phyloP scores from a whole-genome alignment of 2,888 invertebrate genomes.

The Heliconius hortense region DNA sequence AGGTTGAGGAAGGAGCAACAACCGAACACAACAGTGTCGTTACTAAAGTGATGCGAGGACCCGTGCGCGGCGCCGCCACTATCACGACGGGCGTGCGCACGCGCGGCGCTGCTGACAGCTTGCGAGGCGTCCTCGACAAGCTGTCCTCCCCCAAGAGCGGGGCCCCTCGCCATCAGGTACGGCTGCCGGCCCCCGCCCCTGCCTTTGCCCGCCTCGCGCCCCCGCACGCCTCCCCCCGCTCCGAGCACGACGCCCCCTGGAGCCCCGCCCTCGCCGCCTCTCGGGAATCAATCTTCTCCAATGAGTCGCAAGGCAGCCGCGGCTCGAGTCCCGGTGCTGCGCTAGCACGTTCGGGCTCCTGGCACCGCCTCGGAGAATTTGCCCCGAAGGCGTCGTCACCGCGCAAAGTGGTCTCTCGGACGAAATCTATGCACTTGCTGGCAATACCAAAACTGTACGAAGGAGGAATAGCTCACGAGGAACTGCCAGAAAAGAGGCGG shows the following conservation, averaged over 20 bases:
- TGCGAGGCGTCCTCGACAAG: constrained; percentile 83
- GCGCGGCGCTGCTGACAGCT: constrained; percentile 66
- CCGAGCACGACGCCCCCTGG: constrained; percentile 83
- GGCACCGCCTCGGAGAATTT: constrained; percentile 85
- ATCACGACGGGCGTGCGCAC: constrained; percentile 82
- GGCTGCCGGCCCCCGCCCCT: constrained; percentile 55
- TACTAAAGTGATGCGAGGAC: constrained; percentile 88
- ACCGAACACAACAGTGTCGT: constrained; percentile 85
- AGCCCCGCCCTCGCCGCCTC: constrained; percentile 80
- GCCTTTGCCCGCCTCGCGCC: constrained; percentile 55
- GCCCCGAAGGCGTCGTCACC: constrained; percentile 71
- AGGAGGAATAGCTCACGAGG: constrained; percentile 87
- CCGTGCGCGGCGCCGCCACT: constrained; percentile 87
- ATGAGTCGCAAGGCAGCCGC: constrained; percentile 60
- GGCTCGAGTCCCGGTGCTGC: constrained; percentile 56
- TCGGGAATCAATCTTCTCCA: constrained; percentile 64
- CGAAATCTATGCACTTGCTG: constrained; percentile 89
- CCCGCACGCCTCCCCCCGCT: constrained; percentile 82
- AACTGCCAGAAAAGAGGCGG: constrained; percentile 85
- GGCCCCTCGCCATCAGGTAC: constrained; percentile 62
- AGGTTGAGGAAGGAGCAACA: constrained; percentile 65
- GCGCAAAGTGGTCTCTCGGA: constrained; percentile 74
- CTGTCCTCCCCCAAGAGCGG: constrained; percentile 63
- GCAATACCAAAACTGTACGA: constrained; percentile 90
- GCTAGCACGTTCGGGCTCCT: constrained; percentile 89